Percentiles rank a stretch among this genome's conserved stretches.
These are phyloP conservation scores for Vidua macroura DNA, from an alignment of 2,113 vertebrate species.

Conservation along the genomic window DNA sequence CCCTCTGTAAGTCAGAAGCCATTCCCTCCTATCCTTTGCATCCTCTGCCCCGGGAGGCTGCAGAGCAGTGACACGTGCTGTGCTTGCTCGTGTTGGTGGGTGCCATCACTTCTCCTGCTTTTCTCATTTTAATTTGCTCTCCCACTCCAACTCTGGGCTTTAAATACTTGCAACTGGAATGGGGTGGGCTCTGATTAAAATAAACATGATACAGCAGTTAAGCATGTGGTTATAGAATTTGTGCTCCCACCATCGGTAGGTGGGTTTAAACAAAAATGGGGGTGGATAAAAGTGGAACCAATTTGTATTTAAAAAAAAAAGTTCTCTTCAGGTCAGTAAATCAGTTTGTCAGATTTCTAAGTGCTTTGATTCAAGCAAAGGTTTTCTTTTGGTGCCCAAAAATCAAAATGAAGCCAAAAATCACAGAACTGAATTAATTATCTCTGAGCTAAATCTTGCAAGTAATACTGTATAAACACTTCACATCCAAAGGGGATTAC, in stretches of 20 bases:
- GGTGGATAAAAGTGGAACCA: not conserved
- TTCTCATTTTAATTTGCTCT: not conserved
- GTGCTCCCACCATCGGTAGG: not conserved
- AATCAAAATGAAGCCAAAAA: slow-evolving; percentile 33
- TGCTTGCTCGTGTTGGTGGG: not conserved
- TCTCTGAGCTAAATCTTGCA: slow-evolving; percentile 50
- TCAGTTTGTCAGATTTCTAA: not conserved
- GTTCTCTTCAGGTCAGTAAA: not conserved
- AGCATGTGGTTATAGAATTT: not conserved
- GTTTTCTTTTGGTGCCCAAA: not conserved
- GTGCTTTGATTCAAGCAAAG: not conserved
- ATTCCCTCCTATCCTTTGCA: not conserved
- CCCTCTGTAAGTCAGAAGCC: not conserved
- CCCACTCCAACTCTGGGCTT: not conserved
- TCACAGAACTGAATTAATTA: slow-evolving; percentile 23
- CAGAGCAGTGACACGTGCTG: not conserved
- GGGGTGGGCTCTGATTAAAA: not conserved
- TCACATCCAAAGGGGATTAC: slow-evolving; percentile 32
- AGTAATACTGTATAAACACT: slow-evolving; percentile 58
- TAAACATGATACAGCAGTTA: not conserved
- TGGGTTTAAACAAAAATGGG: not conserved
- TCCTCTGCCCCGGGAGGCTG: not conserved
- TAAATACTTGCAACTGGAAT: not conserved
- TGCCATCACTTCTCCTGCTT: not conserved
- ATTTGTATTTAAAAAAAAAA: not conserved